Conservation (phyloP, 2,113 vertebrate species). For the Sisor rabdophorus region DNA sequence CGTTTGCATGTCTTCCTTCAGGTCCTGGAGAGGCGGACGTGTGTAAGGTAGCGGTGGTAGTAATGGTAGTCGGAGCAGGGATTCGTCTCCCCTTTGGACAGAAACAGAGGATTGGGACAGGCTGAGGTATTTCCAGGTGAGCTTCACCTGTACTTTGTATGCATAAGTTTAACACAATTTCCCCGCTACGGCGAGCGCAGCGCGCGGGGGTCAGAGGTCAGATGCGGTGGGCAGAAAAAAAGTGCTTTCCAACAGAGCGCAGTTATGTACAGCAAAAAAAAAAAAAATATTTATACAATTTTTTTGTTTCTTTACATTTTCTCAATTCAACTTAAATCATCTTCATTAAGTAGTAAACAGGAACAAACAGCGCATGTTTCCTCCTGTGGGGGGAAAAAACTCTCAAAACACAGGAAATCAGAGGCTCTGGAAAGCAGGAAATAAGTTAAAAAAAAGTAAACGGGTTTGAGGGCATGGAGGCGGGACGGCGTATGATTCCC, state of each 20-base stretch:
- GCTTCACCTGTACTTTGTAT: slow-evolving; percentile 64
- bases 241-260: slow-evolving; percentile 72
- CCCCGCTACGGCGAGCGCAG: slow-evolving; percentile 56
- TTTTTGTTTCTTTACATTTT: slow-evolving; percentile 17
- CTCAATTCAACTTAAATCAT: slow-evolving; percentile 39
- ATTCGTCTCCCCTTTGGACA: slow-evolving; percentile 25
- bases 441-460: slow-evolving; percentile 30
- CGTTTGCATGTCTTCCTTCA: slow-evolving; percentile 33
- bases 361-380: slow-evolving; percentile 6
- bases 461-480: slow-evolving; percentile 23
- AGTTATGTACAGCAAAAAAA: slow-evolving; percentile 73
- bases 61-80: slow-evolving; percentile 32
- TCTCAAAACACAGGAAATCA: slow-evolving; percentile 19
- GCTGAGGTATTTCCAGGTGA: slow-evolving; percentile 76
- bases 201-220: slow-evolving; percentile 47
- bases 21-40: slow-evolving; percentile 37
- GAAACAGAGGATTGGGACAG: slow-evolving; percentile 43
- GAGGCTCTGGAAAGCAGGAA: slow-evolving; percentile 36
- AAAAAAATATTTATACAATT: too few relatives aligned
- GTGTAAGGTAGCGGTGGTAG: slow-evolving; percentile 43
- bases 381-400: slow-evolving; percentile 43
- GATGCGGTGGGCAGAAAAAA: slow-evolving; percentile 55
- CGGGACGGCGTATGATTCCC: slow-evolving; percentile 28
- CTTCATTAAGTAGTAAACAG: slow-evolving; percentile 43
- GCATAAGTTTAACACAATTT: slow-evolving; percentile 68